phyloP scores from a whole-genome alignment of 1,140 invertebrate genomes.

The Tetragonula clypearis region DNA sequence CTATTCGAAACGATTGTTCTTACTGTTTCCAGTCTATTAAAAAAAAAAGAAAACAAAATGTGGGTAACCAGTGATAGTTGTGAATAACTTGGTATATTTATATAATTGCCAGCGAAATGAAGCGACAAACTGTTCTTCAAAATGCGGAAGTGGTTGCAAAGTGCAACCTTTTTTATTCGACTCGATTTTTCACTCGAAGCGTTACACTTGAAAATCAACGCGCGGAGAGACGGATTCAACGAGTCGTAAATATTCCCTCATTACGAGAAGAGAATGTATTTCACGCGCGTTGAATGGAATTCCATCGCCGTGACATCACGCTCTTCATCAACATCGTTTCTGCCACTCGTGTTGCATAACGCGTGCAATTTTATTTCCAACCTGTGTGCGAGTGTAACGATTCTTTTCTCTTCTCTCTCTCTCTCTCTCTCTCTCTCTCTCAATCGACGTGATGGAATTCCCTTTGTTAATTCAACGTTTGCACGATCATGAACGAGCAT shows the following conservation, averaged over 20 bases:
- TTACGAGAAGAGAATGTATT: neutral
- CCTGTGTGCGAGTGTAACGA: neutral
- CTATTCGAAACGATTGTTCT: no score
- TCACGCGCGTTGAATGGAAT: slow-evolving; percentile 29
- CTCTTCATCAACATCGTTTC: slow-evolving; percentile 9
- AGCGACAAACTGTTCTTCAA: no score
- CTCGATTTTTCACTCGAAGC: neutral
- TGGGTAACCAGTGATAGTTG: no score
- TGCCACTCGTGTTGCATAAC: neutral
- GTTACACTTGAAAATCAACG: neutral
- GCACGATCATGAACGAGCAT: neutral
- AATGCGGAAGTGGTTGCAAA: no score
- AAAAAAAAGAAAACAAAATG: no score
- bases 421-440: neutral
- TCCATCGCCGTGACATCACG: slow-evolving; percentile 1
- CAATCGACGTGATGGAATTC: neutral
- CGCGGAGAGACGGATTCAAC: neutral
- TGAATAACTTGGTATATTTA: no score
- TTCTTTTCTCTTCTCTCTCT: neutral
- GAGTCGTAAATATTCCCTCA: neutral
- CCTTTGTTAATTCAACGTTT: neutral
- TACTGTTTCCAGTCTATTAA: no score
- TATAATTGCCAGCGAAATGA: no score
- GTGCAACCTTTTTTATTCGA: no score
- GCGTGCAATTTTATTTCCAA: slow-evolving; percentile 1